A percentile compares a stretch with the other conserved stretches of the same genome.
phyloP scores from a whole-genome alignment of 1,140 invertebrate genomes.

The Camponotus floridanus region DNA sequence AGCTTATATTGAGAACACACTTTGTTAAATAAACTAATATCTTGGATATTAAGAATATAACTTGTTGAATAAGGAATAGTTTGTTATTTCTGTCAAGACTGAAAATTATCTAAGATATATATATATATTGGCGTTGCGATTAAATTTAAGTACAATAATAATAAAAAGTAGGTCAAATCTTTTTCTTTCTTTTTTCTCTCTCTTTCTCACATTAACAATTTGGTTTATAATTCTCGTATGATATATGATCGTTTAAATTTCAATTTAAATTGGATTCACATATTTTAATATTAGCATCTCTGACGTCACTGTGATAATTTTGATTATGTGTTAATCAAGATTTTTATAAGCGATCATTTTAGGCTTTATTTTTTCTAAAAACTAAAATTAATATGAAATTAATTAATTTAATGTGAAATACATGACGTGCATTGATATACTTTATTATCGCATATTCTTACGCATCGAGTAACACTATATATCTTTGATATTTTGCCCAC shows the following conservation, averaged over 20 bases:
- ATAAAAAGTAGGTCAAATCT: conserved; percentile 13
- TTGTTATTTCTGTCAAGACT: conserved; percentile 7
- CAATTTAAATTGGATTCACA: conserved; percentile 28
- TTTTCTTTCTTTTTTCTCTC: not conserved
- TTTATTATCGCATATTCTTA: not conserved
- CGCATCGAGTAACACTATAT: not conserved
- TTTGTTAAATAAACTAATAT: not conserved
- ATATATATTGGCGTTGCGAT: not conserved
- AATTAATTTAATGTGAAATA: not conserved
- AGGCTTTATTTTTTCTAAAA: not conserved
- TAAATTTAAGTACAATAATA: conserved; percentile 27
- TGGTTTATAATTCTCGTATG: not conserved
- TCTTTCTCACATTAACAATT: not conserved
- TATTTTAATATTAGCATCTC: conserved; percentile 12
- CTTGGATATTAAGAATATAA: not conserved
- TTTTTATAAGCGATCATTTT: not conserved
- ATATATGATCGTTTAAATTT: conserved; percentile 35
- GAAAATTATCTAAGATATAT: not conserved
- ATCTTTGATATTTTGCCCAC: conserved; percentile 8
- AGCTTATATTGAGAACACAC: not conserved
- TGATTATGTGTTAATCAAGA: conserved; percentile 13
- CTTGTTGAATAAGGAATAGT: not conserved
- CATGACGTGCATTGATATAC: not conserved
- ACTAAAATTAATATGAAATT: not conserved
- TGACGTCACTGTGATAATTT: not conserved